Evolutionary conservation across 2,797 vertebrate species (phyloP).

Genomic region (Pangasius mekongensis): DNA sequence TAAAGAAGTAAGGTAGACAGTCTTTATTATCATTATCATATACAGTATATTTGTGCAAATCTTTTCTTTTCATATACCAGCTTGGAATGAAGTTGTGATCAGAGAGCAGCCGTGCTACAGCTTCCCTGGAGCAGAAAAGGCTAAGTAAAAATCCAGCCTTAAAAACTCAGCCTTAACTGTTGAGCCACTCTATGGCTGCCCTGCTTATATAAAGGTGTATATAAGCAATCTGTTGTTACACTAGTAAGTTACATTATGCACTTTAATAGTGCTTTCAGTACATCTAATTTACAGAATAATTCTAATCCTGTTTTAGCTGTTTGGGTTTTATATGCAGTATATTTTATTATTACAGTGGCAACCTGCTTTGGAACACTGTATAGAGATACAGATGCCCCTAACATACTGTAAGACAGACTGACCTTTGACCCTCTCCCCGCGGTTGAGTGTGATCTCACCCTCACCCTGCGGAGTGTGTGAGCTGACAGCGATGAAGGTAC

Average conservation of each 20-base stretch:
- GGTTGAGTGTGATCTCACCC: conserved; percentile 80
- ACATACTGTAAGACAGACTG: conserved; percentile 53
- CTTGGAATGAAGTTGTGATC: neutral
- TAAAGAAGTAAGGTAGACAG: neutral
- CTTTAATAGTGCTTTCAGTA: neutral
- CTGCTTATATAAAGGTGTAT: neutral
- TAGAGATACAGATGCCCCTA: neutral
- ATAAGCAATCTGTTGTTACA: neutral
- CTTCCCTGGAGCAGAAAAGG: neutral
- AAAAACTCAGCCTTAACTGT: neutral
- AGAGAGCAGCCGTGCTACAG: neutral
- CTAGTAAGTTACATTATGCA: neutral
- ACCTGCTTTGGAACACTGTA: conserved; percentile 22
- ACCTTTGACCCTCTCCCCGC: conserved; percentile 95
- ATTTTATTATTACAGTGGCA: neutral
- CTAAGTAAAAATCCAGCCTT: neutral
- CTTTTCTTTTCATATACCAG: neutral
- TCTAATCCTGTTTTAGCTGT: neutral
- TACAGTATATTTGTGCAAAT: neutral
- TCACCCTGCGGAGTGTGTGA: conserved; percentile 91
- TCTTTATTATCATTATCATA: neutral
- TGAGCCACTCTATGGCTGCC: neutral
- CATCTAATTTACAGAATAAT: neutral
- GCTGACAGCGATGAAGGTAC: conserved; percentile 92
- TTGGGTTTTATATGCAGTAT: neutral